Evolutionary conservation across 2,797 vertebrate genomes (phyloP).

Genomic region (Peromyscus nudipes): DNA sequence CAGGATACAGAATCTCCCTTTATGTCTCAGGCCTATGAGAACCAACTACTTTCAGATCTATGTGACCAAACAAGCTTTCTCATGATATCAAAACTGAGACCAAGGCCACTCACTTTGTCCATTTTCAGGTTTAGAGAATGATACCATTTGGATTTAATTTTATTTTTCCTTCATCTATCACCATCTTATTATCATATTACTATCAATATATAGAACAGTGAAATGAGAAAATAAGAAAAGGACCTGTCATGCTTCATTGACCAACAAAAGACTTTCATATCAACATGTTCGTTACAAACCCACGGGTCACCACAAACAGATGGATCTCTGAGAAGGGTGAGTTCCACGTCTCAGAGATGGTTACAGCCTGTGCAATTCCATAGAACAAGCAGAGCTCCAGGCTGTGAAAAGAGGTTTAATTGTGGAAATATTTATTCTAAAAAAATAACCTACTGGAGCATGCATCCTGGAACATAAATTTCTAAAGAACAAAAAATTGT

Average conservation of each 20-base stretch:
- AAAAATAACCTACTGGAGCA: neutral
- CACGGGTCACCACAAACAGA: neutral
- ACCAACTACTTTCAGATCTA: neutral
- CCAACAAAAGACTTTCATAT: neutral
- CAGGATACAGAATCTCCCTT: neutral
- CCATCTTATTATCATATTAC: neutral
- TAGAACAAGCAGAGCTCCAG: neutral
- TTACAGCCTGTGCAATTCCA: neutral
- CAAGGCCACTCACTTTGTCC: neutral
- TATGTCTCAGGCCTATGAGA: neutral
- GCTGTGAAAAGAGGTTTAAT: no score
- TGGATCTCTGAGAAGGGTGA: neutral
- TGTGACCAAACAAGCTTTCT: neutral
- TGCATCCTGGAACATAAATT: neutral
- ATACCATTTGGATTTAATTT: neutral
- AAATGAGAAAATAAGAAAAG: constrained; percentile 12
- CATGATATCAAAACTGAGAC: neutral
- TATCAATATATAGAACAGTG: constrained; percentile 11
- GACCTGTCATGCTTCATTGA: neutral
- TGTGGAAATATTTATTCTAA: neutral
- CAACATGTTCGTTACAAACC: neutral
- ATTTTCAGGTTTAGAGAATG: neutral
- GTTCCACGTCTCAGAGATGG: neutral
- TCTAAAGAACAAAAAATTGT: neutral
- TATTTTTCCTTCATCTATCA: neutral